phyloP scores from a whole-genome alignment of 2,797 vertebrate species.

The Megalops cyprinoides region DNA sequence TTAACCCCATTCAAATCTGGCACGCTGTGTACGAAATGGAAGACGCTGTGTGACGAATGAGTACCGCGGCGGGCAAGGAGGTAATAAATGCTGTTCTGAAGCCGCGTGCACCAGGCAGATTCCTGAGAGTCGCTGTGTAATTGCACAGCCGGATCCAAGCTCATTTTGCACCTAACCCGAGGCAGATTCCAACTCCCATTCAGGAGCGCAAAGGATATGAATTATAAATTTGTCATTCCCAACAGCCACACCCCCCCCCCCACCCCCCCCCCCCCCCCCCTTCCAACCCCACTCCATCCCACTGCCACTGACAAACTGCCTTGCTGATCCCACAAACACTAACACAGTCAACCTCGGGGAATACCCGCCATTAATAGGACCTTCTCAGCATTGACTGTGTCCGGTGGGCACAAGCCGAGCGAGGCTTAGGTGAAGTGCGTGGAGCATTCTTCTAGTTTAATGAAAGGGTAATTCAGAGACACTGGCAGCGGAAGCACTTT shows the following conservation, averaged over 20 bases:
- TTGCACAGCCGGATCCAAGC: neutral
- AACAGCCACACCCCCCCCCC: too few relatives aligned
- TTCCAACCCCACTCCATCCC: too few relatives aligned
- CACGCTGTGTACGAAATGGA: neutral
- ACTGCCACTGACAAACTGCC: too few relatives aligned
- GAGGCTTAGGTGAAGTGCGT: too few relatives aligned
- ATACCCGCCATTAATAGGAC: too few relatives aligned
- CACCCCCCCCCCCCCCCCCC: too few relatives aligned
- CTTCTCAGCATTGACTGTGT: too few relatives aligned
- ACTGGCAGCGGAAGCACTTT: neutral
- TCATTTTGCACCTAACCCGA: conserved; percentile 10
- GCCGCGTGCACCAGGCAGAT: neutral
- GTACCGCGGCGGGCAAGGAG: neutral
- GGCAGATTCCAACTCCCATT: conserved; percentile 21
- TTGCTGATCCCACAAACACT: too few relatives aligned
- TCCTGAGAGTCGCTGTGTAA: neutral
- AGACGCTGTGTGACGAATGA: neutral
- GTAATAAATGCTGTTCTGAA: neutral
- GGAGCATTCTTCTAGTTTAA: neutral
- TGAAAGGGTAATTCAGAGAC: conserved; percentile 3
- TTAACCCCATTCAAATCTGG: neutral
- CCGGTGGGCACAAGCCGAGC: too few relatives aligned
- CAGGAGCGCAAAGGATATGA: conserved; percentile 38
- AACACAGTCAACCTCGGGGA: too few relatives aligned
- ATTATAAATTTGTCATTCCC: conserved; percentile 37